Percentiles rank a stretch among this genome's conserved stretches.
Evolutionary conservation across 2,113 vertebrate genomes (phyloP).

Genomic region (Cyrtonyx montezumae): DNA sequence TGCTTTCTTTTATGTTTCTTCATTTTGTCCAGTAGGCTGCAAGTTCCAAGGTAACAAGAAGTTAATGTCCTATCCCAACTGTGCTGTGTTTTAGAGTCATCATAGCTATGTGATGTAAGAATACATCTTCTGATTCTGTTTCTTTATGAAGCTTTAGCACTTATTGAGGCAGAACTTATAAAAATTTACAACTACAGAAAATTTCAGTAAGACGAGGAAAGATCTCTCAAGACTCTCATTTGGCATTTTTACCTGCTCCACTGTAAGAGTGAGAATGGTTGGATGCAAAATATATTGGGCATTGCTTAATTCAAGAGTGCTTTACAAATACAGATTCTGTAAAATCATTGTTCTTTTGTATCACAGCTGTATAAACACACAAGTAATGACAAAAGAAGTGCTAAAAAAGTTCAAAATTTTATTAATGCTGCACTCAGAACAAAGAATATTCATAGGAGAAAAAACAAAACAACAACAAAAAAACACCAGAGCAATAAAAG

Average conservation of each 20-base stretch:
- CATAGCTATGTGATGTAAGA: background rate
- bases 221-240: background rate
- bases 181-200: conserved; percentile 19
- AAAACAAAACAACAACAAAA: background rate
- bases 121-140: background rate
- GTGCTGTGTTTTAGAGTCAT: background rate
- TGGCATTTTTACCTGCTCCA: background rate
- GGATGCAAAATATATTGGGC: background rate
- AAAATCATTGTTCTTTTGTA: background rate
- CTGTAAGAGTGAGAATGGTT: background rate
- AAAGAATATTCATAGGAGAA: background rate
- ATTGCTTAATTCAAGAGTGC: background rate
- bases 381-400: background rate
- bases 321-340: background rate
- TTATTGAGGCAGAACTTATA: background rate
- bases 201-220: background rate
- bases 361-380: background rate
- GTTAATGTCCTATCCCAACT: background rate
- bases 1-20: background rate
- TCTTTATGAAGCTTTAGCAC: background rate
- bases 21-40: background rate
- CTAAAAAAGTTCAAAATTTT: background rate
- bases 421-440: background rate
- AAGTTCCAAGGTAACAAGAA: background rate
- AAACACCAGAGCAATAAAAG: background rate